Percentiles rank a stretch among this genome's conserved stretches.
Evolutionary conservation across 2,113 vertebrate species (phyloP).

Genomic region (Narcine bancroftii): DNA sequence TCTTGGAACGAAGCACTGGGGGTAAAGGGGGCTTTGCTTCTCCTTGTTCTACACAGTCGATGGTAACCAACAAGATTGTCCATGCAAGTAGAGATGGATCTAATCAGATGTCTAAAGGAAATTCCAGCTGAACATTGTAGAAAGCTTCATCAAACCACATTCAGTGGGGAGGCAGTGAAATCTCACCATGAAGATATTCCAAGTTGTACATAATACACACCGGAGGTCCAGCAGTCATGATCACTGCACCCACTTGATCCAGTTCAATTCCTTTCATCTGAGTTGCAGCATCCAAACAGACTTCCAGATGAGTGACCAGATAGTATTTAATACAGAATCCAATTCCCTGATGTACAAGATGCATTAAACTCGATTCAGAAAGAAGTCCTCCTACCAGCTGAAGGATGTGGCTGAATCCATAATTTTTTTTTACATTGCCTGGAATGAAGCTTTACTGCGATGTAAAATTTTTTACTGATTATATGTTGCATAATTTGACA

Average conservation of each 20-base stretch:
- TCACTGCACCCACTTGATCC: background rate
- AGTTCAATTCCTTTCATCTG: slow-evolving; percentile 21
- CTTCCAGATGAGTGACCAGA: background rate
- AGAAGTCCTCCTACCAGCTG: background rate
- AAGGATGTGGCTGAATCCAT: background rate
- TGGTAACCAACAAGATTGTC: background rate
- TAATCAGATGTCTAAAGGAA: too few relatives aligned
- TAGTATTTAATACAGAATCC: background rate
- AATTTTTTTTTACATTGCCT: background rate
- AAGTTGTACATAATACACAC: background rate
- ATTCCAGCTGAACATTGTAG: background rate
- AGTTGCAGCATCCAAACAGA: background rate
- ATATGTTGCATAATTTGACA: background rate
- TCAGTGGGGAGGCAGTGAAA: background rate
- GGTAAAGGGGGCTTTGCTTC: too few relatives aligned
- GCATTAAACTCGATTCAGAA: background rate
- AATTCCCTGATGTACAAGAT: background rate
- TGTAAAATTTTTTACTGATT: background rate
- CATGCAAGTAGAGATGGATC: background rate
- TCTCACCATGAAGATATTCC: background rate
- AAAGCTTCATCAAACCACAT: background rate
- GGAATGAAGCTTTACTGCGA: background rate
- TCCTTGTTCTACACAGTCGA: background rate
- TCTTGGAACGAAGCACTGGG: background rate
- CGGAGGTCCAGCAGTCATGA: background rate